phyloP scores from a whole-genome alignment of 1,140 invertebrate species.

The Sesamia nonagrioides region DNA sequence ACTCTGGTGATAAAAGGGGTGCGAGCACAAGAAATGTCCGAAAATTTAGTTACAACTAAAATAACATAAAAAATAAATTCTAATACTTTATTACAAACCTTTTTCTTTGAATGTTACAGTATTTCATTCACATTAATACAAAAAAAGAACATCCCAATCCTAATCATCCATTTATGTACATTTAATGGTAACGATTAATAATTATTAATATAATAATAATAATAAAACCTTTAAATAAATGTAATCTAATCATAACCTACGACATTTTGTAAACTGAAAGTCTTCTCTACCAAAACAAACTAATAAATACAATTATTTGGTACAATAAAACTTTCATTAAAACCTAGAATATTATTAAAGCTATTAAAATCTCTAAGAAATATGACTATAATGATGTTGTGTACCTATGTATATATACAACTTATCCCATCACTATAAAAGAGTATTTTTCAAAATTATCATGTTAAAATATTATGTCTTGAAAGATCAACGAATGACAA shows the following conservation, averaged over 20 bases:
- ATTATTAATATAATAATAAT: constrained; percentile 73
- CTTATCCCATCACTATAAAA: constrained; percentile 42
- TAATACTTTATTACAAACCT: constrained; percentile 82
- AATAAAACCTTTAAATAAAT: constrained; percentile 77
- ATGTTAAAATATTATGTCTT: constrained; percentile 26
- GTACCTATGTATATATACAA: constrained; percentile 72
- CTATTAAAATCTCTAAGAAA: constrained; percentile 77
- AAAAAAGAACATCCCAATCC: constrained; percentile 62
- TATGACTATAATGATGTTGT: constrained; percentile 81
- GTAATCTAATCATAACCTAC: constrained; percentile 73
- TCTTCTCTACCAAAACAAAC: constrained; percentile 80
- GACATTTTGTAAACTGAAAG: constrained; percentile 81
- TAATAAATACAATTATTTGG: constrained; percentile 85
- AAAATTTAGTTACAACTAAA: constrained; percentile 48
- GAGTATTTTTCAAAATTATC: constrained; percentile 37
- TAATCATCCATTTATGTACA: constrained; percentile 69
- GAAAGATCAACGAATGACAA: constrained; percentile 24
- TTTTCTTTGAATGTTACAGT: constrained; percentile 77
- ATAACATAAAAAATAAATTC: constrained; percentile 53
- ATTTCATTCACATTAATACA: constrained; percentile 67
- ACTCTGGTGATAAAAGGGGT: not conserved
- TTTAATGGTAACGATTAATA: constrained; percentile 78
- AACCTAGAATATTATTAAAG: constrained; percentile 81
- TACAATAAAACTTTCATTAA: constrained; percentile 80
- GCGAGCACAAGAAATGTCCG: not conserved